Evolutionary conservation across 53 echinoderm and acorn worm genomes (phyloP).

Genomic region (Astropecten irregularis): DNA sequence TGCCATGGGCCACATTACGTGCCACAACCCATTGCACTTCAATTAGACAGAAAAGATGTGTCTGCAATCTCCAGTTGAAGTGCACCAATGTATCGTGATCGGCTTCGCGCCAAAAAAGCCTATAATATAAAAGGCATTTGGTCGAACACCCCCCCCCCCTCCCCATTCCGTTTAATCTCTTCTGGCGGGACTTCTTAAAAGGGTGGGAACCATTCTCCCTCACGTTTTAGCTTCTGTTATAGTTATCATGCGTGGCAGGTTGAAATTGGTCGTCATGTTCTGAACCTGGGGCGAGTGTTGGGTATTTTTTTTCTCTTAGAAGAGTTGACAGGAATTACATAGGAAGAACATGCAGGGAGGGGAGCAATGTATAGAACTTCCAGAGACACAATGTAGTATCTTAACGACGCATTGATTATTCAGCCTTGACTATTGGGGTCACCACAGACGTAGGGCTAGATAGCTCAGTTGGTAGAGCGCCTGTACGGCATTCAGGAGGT

Average conservation of each 20-base stretch:
- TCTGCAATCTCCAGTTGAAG: conserved; percentile 26
- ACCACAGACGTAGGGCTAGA: no score
- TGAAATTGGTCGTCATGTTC: conserved; percentile 20
- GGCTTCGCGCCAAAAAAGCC: conserved; percentile 35
- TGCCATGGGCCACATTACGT: neutral
- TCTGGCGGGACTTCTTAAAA: conserved; percentile 25
- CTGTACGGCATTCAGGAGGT: no score
- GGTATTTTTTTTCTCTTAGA: neutral
- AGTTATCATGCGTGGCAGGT: no score
- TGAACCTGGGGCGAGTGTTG: neutral
- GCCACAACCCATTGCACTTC: neutral
- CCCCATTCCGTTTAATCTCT: conserved; percentile 34
- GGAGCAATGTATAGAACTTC: no score
- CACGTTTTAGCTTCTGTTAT: neutral
- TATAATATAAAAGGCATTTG: conserved; percentile 27
- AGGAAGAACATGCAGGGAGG: no score
- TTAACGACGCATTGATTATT: no score
- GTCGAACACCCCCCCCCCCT: conserved; percentile 21
- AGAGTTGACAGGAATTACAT: conserved; percentile 1
- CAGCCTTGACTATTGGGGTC: no score
- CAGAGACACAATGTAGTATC: no score
- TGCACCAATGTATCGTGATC: conserved; percentile 25
- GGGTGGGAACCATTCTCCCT: neutral
- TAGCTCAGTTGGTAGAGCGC: no score
- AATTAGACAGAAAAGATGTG: neutral